A percentile compares a stretch with the other conserved stretches of the same genome.
phyloP scores from a whole-genome alignment of 2,797 vertebrate genomes.

The Manis javanica region DNA sequence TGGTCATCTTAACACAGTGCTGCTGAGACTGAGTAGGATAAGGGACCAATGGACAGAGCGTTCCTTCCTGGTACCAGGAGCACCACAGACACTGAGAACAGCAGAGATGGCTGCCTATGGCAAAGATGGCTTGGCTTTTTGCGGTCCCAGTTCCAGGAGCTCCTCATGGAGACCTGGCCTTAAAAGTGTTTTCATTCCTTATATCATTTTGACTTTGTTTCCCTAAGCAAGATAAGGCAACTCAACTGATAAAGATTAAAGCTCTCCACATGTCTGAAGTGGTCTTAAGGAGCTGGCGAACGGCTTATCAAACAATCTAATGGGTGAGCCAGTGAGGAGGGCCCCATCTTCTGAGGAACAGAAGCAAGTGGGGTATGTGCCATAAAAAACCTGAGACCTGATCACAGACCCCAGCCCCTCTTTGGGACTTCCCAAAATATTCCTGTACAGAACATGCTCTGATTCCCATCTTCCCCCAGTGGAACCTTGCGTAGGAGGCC shows the following conservation, averaged over 20 bases:
- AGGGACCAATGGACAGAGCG: background rate
- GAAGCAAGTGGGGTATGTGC: background rate
- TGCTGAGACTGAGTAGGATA: background rate
- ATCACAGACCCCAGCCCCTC: background rate
- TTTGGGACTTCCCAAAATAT: background rate
- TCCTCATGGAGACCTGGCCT: background rate
- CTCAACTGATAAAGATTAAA: background rate
- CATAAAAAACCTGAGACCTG: background rate
- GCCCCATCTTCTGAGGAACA: background rate
- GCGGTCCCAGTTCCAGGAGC: background rate
- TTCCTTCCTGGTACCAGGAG: background rate
- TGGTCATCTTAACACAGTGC: background rate
- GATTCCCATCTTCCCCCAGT: background rate
- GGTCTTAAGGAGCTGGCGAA: background rate
- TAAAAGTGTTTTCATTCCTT: conserved; percentile 4
- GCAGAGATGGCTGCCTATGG: background rate
- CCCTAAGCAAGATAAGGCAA: conserved; percentile 13
- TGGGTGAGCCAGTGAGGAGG: background rate
- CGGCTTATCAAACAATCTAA: background rate
- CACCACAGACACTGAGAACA: background rate
- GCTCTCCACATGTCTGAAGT: background rate
- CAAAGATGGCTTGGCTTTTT: background rate
- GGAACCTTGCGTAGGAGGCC: background rate
- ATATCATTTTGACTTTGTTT: conserved; percentile 17
- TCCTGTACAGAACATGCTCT: background rate